These are phyloP conservation scores for Palythoa caribaeorum DNA, from an alignment of 92 coral and sea anemone genomes.

Conservation along the genomic window DNA sequence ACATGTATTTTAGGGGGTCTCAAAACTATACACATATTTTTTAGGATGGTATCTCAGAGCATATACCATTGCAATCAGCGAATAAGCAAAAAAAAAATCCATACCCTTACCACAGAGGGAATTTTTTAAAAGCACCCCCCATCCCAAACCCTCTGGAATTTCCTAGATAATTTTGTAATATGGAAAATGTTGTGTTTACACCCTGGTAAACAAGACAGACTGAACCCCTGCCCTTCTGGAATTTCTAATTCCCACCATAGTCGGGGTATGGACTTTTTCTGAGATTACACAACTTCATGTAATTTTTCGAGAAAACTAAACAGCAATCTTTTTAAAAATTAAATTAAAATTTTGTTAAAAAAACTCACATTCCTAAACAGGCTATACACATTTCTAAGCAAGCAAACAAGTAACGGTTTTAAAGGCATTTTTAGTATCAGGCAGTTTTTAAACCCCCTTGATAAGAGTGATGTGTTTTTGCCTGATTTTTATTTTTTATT, in stretches of 20 bases:
- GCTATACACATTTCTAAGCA: background rate
- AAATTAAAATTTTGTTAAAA: too few species aligned
- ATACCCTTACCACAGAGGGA: too few species aligned
- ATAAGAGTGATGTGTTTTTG: background rate
- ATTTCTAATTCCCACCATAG: too few species aligned
- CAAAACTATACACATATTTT: background rate
- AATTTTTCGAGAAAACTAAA: background rate
- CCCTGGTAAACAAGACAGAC: too few species aligned
- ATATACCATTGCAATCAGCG: background rate
- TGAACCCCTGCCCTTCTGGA: too few species aligned
- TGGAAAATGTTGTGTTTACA: too few species aligned
- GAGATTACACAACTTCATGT: too few species aligned
- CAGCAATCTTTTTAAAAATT: background rate
- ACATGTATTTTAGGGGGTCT: background rate
- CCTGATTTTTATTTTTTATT: background rate
- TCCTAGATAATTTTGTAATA: too few species aligned
- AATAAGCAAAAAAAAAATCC: background rate
- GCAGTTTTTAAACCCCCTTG: background rate
- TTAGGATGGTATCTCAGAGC: background rate
- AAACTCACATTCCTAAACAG: background rate
- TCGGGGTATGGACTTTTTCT: too few species aligned
- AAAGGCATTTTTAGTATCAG: background rate
- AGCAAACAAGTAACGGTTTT: background rate
- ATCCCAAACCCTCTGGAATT: too few species aligned
- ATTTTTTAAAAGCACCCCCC: too few species aligned